Evolutionary conservation across 2,888 invertebrate species (phyloP).

Genomic region (Chalcosyrphus nemorum): DNA sequence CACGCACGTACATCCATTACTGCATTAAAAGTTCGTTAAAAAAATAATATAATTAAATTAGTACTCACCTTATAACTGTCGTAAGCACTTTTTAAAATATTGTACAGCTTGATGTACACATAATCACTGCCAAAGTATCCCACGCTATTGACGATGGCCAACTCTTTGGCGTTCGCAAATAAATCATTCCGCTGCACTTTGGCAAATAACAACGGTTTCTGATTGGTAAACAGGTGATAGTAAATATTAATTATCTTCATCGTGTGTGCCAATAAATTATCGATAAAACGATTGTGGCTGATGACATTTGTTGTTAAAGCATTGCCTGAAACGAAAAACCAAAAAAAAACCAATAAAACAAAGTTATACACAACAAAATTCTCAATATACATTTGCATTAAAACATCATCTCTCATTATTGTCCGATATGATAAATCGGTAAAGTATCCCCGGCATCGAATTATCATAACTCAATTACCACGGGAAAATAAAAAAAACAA

Average conservation of each 20-base stretch:
- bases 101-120: constrained; percentile 93
- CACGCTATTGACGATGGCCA: constrained; percentile 77
- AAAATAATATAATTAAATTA: too few relatives aligned
- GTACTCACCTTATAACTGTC: constrained; percentile 91
- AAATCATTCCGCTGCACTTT: constrained; percentile 79
- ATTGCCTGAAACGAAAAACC: constrained; percentile 75
- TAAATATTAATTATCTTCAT: constrained; percentile 82
- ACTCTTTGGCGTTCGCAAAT: constrained; percentile 78
- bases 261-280: constrained; percentile 79
- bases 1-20: too few relatives aligned
- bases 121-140: constrained; percentile 88
- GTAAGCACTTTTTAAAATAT: constrained; percentile 90
- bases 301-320: constrained; percentile 71
- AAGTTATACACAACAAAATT: constrained; percentile 18
- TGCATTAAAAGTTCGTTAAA: too few relatives aligned
- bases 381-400: constrained; percentile 27
- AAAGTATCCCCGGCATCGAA: constrained; percentile 58
- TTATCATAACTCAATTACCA: constrained; percentile 70
- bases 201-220: constrained; percentile 78
- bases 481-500: constrained; percentile 56
- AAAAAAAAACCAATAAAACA: constrained; percentile 74
- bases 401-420: constrained; percentile 38
- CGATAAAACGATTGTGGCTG: constrained; percentile 70
- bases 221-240: constrained; percentile 80
- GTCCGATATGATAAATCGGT: constrained; percentile 53